Evolutionary conservation across 2,113 vertebrate genomes (phyloP).

Genomic region (Oxyura jamaicensis): DNA sequence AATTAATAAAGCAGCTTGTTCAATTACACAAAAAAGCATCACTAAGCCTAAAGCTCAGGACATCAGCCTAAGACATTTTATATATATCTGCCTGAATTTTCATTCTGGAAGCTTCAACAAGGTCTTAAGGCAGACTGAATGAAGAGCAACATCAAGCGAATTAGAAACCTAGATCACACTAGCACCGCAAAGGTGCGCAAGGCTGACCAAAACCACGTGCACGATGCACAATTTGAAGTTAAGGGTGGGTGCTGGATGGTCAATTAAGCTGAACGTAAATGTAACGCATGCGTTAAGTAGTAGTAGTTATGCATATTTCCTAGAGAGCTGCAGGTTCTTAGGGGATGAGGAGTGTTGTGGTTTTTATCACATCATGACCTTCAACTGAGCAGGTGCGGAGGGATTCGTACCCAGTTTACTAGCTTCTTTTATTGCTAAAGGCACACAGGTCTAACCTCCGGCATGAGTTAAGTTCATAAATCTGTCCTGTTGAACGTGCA

Average conservation of each 20-base stretch:
- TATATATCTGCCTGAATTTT: not conserved
- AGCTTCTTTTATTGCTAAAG: not conserved
- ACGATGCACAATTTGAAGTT: not conserved
- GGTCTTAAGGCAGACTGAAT: not conserved
- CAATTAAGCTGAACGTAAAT: not conserved
- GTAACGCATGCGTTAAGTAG: not conserved
- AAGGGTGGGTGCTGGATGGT: not conserved
- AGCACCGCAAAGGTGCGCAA: not conserved
- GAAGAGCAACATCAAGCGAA: slow-evolving; percentile 16
- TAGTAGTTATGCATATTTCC: not conserved
- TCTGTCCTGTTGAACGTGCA: not conserved
- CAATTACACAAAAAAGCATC: not conserved
- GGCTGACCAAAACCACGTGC: not conserved
- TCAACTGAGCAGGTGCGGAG: not conserved
- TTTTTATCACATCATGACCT: not conserved
- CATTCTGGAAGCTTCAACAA: not conserved
- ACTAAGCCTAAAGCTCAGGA: not conserved
- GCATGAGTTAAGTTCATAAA: slow-evolving; percentile 2
- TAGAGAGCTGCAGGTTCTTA: not conserved
- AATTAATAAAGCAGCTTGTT: not conserved
- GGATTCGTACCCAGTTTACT: not conserved
- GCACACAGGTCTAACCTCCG: not conserved
- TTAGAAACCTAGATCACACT: not conserved
- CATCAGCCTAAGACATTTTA: not conserved
- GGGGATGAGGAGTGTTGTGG: not conserved